Conservation (phyloP, 2,797 vertebrate genomes). For the Cossypha dichroa region DNA sequence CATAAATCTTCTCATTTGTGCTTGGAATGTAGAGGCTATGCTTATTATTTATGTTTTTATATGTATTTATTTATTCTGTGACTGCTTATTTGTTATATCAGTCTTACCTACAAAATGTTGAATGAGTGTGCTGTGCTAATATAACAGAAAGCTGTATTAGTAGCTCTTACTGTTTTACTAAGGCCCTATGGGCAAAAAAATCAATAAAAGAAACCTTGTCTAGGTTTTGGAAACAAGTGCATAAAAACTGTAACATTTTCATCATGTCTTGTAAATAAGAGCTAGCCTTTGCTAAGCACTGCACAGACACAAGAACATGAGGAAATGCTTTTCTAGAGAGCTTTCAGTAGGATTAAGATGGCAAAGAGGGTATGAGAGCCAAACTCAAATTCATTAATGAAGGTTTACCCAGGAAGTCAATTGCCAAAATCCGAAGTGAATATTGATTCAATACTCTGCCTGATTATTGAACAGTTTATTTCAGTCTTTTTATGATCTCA, state of each 20-base stretch:
- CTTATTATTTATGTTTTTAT: background rate
- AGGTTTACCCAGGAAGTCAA: background rate
- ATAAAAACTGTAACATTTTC: background rate
- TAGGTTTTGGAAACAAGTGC: background rate
- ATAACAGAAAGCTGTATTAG: background rate
- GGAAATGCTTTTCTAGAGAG: background rate
- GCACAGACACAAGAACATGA: background rate
- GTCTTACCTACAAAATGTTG: background rate
- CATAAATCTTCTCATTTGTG: background rate
- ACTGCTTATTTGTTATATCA: background rate
- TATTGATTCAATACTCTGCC: background rate
- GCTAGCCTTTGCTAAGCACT: background rate
- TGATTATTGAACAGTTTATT: background rate
- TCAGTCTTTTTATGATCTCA: background rate
- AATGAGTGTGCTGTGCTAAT: background rate
- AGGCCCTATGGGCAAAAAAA: background rate
- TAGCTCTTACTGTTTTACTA: background rate
- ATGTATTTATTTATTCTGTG: background rate
- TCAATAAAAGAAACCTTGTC: background rate
- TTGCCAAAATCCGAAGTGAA: background rate
- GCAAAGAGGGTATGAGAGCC: background rate
- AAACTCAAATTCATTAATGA: background rate
- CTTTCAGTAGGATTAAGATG: background rate
- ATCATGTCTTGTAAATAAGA: rapidly evolving
- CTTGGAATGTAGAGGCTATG: background rate